phyloP scores from a whole-genome alignment of 2,888 invertebrate genomes.

The Andrena chrysosceles region DNA sequence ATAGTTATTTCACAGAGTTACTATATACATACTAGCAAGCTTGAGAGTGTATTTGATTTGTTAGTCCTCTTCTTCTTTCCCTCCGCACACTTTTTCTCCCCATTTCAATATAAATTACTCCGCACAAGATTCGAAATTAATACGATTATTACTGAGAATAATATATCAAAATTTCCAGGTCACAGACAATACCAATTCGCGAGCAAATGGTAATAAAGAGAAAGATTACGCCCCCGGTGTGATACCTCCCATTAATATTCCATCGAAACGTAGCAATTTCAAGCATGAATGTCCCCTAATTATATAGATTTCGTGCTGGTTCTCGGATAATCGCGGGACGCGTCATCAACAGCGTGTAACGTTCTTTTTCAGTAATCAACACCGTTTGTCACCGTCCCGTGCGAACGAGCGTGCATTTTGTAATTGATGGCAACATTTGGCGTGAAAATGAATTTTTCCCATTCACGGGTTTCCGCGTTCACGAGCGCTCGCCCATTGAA shows the following conservation, averaged over 20 bases:
- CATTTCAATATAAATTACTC: not conserved
- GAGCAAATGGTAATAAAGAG: not conserved
- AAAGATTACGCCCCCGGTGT: not conserved
- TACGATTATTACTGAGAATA: not conserved
- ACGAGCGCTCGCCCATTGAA: not conserved
- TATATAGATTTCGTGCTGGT: not conserved
- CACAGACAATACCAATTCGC: not conserved
- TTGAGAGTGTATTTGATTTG: too few species aligned
- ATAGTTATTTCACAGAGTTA: too few species aligned
- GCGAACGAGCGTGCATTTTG: not conserved
- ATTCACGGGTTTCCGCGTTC: not conserved
- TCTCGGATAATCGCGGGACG: not conserved
- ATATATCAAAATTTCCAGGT: not conserved
- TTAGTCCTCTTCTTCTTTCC: too few species aligned
- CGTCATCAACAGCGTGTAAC: not conserved
- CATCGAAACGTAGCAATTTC: conserved; percentile 1
- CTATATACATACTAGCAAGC: too few species aligned
- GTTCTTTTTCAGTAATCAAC: not conserved
- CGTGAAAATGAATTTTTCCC: not conserved
- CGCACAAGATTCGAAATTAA: not conserved
- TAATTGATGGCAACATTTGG: not conserved
- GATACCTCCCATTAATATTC: not conserved
- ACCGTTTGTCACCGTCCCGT: not conserved
- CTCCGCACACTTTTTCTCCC: not conserved
- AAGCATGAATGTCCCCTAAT: conserved; percentile 6